Conservation (phyloP, 2,113 vertebrate genomes). For the Oenanthe oenanthe region DNA sequence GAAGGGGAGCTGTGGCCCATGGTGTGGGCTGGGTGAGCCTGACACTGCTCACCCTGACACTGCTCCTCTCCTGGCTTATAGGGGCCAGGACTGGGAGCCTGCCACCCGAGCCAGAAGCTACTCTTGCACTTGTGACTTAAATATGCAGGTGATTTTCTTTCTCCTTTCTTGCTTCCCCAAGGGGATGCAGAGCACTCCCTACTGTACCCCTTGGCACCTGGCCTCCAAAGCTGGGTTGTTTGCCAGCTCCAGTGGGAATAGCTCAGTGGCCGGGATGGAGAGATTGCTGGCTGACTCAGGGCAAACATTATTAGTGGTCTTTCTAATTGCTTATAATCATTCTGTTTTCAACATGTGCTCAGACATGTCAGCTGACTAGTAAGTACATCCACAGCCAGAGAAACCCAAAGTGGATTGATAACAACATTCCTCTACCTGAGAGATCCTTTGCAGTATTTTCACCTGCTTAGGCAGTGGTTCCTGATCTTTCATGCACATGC, state of each 20-base stretch:
- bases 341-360: not conserved
- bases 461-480: not conserved
- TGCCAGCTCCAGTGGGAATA: not conserved
- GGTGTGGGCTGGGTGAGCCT: not conserved
- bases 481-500: not conserved
- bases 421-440: not conserved
- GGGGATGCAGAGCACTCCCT: not conserved
- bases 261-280: not conserved
- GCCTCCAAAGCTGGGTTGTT: not conserved
- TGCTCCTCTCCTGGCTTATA: not conserved
- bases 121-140: not conserved
- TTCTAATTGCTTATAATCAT: not conserved
- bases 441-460: not conserved
- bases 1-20: not conserved
- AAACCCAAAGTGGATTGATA: not conserved
- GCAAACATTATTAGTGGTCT: not conserved
- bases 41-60: not conserved
- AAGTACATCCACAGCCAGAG: not conserved
- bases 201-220: fast-evolving
- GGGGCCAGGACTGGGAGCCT: not conserved
- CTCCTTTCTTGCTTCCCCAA: not conserved
- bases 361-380: not conserved
- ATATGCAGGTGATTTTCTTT: not conserved
- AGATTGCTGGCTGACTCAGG: not conserved
- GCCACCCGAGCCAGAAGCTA: not conserved